Base-by-base conservation (phyloP, 2,797 vertebrate species). In the Gastrophryne carolinensis region DNA sequence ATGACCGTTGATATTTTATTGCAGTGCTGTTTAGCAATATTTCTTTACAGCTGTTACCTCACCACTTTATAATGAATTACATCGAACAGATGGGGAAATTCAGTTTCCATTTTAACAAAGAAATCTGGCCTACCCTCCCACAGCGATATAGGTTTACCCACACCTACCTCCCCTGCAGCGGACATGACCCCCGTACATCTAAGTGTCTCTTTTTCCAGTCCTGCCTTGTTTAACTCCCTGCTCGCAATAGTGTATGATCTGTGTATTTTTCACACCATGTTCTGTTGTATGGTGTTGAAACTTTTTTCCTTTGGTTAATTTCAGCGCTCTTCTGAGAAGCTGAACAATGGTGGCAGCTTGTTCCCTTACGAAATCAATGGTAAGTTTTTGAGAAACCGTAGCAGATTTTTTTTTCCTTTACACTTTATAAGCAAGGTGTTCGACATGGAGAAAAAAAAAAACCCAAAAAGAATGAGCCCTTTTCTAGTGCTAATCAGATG, bases 261-360 rank as follows among this genome's bases (percentile, higher is more conserved):
- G 12, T 79, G 21, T 82, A 49, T 39, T 32, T 49, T 84, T 85
- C 78, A 75, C 75, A 80, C 54, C 83, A 54, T 13, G 35, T 69
- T 26, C 68, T 67, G 73, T 32, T 63, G 27, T 53, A 44, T 26
- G 41, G 73, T 57, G 12, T 52, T 81, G 86, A 87, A 70, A 50
- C 69, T 23, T 80, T 73, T 73, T 80, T 66, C 81, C 78, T 87
- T 79, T 87, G 75, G 66, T 87, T 88, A 54, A 80, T 89, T 90
- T 80, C 85, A 92, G 90, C 86, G 79, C 78, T 86, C 89, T 77
- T 83, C 88, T 41, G 85, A 90, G 86, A 87, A 86, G 75, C 85
- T 88, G 85, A 87, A 79, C 80, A 82, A 75, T 80, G 83, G 83
- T 82, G 82, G 84, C 84, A 85, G 66, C 79, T 84, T 84, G 81